Base-by-base conservation (phyloP, 2,113 vertebrate genomes). In the Xyliphius kryptos region DNA sequence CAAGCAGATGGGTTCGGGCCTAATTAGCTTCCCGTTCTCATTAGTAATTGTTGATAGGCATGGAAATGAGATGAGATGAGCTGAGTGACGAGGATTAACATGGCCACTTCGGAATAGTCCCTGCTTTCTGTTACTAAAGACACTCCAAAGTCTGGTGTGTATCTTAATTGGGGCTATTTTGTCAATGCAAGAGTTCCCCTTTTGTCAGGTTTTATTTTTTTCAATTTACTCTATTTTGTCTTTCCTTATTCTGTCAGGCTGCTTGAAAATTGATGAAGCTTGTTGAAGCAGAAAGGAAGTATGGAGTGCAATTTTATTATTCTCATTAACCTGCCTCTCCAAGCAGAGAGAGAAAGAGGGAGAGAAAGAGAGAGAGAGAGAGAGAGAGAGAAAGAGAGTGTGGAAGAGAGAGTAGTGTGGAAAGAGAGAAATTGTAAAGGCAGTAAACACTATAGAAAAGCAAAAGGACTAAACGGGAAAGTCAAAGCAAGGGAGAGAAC, bases 281-380 rank as follows among this genome's bases (percentile, higher is more conserved):
- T 75, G 83, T 85, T 80, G 76, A 79, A 81, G 77, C 76, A 72
- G n/a, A 87, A 84, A 87, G 84, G 85, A 86, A 85, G 87, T 83
- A 85, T 87, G 88, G 92, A 92, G 89, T 91, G 92, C 91, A 92
- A 89, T 91, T 93, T 94, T 92, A 94, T 92, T 92, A 90, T 91
- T 86, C n/a, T n/a, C n/a, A n/a, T n/a, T n/a, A n/a, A n/a, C n/a
- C n/a, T n/a, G n/a, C n/a, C n/a, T n/a, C n/a, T n/a, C n/a, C n/a
- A n/a, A n/a, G n/a, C n/a, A n/a, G n/a, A n/a, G n/a, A n/a, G n/a
- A n/a, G n/a, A n/a, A n/a, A n/a, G n/a, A n/a, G n/a, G n/a, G n/a
- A n/a, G n/a, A n/a, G n/a, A n/a, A n/a, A n/a, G n/a, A n/a, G n/a
- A n/a, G n/a, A n/a, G n/a, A 77, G 79, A 82, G 81, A 82, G 72